phyloP scores from a whole-genome alignment of 2,888 invertebrate genomes.

The Agrochola litura region DNA sequence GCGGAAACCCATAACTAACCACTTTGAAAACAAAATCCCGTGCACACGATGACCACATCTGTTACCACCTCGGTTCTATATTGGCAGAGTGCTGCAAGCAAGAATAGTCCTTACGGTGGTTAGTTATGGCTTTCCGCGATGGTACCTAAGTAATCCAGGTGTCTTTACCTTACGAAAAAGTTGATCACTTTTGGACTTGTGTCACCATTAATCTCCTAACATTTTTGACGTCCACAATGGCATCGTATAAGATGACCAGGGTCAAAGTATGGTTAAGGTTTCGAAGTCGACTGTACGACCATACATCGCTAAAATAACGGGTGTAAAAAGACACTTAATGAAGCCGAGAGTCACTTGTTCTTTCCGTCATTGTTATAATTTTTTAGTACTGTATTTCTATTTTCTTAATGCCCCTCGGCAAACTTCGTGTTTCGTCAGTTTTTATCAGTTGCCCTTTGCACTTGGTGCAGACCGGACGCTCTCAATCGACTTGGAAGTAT shows the following conservation, averaged over 20 bases:
- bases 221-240: background rate
- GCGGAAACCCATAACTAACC: no score
- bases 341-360: background rate
- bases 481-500: no score
- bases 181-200: background rate
- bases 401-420: no score
- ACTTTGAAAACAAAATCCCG: no score
- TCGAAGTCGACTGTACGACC: background rate
- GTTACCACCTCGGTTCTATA: no score
- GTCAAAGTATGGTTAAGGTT: background rate
- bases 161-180: background rate
- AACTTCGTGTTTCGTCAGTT: no score
- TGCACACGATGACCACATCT: no score
- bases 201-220: background rate
- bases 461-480: no score
- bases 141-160: background rate
- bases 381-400: background rate
- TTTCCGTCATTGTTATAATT: background rate
- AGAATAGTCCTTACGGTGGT: no score
- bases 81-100: no score
- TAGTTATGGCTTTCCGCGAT: no score
- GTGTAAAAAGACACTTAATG: background rate
- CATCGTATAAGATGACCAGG: background rate
- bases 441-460: no score
- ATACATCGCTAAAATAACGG: background rate